phyloP scores from a whole-genome alignment of 1,140 invertebrate species.

The Aphelinus atriplicis region DNA sequence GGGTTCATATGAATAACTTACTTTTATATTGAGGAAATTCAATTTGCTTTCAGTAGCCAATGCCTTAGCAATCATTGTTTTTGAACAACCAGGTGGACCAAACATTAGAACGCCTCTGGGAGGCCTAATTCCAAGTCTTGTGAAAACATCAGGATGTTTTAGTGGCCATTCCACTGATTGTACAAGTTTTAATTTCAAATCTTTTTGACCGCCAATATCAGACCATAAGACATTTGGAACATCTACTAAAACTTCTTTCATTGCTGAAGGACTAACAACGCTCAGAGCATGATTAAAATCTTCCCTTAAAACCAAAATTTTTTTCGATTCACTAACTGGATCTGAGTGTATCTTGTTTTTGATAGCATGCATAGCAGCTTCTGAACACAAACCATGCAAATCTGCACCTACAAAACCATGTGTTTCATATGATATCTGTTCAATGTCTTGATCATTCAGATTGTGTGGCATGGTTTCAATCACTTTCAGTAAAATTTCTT shows the following conservation, averaged over 20 bases:
- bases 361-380: slow-evolving; percentile 73
- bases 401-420: slow-evolving; percentile 93
- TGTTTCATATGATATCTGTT: slow-evolving; percentile 74
- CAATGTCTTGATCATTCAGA: slow-evolving; percentile 69
- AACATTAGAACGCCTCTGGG: slow-evolving; percentile 96
- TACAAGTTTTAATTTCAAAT: slow-evolving; percentile 86
- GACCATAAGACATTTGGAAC: slow-evolving; percentile 86
- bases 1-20: slow-evolving; percentile 48
- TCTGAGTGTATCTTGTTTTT: slow-evolving; percentile 47
- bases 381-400: slow-evolving; percentile 77
- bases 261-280: slow-evolving; percentile 84
- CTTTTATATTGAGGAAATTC: slow-evolving; percentile 91
- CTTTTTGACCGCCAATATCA: slow-evolving; percentile 92
- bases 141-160: slow-evolving; percentile 89
- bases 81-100: slow-evolving; percentile 97
- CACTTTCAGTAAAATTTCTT: slow-evolving; percentile 75
- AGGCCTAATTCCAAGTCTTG: slow-evolving; percentile 88
- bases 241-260: slow-evolving; percentile 89
- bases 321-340: slow-evolving; percentile 7
- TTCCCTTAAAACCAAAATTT: slow-evolving; percentile 50
- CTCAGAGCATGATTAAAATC: slow-evolving; percentile 75
- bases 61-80: slow-evolving; percentile 96
- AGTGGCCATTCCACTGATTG: slow-evolving; percentile 95
- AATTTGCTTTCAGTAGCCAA: slow-evolving; percentile 94
- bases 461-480: slow-evolving; percentile 68